phyloP scores from a whole-genome alignment of 2,888 invertebrate genomes.

The Spodoptera picta region DNA sequence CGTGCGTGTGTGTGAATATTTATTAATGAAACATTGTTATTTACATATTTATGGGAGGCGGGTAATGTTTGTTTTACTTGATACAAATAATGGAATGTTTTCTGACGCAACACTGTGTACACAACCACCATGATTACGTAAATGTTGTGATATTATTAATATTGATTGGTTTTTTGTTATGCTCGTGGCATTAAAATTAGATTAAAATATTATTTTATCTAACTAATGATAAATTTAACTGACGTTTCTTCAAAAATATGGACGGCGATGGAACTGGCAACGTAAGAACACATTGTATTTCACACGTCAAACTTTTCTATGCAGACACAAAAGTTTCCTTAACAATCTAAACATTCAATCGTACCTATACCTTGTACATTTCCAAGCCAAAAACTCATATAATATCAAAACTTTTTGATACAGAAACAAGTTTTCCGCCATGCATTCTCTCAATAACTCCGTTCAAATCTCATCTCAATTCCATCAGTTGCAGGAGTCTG shows the following conservation, averaged over 20 bases:
- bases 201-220: too few relatives aligned
- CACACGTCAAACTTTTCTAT: too few relatives aligned
- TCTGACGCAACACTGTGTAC: constrained; percentile 4
- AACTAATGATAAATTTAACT: too few relatives aligned
- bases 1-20: constrained; percentile 38
- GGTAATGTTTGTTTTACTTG: constrained; percentile 12
- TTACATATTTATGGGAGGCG: constrained; percentile 15
- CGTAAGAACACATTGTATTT: too few relatives aligned
- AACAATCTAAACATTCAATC: background rate
- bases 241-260: too few relatives aligned
- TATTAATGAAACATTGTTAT: constrained; percentile 29
- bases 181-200: too few relatives aligned
- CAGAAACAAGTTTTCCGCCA: constrained; percentile 26
- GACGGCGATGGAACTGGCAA: too few relatives aligned
- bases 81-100: background rate
- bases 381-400: constrained; percentile 9
- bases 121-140: background rate
- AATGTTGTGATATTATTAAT: background rate
- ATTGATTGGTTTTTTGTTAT: too few relatives aligned
- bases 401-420: constrained; percentile 25
- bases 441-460: constrained; percentile 28
- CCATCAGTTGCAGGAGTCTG: constrained; percentile 49
- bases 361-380: constrained; percentile 11
- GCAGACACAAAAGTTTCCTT: constrained; percentile 7
- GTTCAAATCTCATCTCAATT: constrained; percentile 44